Base-by-base conservation (phyloP, 2,113 vertebrate genomes). In the Poeciliopsis turrubarensis region DNA sequence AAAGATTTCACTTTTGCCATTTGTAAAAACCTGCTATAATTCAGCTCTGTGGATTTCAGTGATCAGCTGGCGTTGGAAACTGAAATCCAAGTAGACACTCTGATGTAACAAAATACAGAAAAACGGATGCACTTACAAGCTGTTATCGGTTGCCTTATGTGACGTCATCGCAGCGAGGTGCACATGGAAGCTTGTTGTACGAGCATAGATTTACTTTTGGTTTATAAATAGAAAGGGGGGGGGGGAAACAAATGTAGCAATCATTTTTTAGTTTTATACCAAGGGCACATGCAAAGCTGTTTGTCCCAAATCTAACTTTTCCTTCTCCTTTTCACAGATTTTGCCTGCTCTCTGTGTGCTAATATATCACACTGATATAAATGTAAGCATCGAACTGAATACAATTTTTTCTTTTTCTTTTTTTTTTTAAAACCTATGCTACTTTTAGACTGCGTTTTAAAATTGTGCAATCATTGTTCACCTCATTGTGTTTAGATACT, bases 301-400 rank as follows among this genome's bases (percentile, higher is more conserved):
- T 51, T 66, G 51, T 70, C 47, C 57, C 57, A n/a, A 68, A 57
- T 65, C 57, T 71, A 57, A 30, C 85, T 63, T 76, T 72, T 72
- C 69, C 91, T 88, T 41, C 5, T 15, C 39, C 39, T 80, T 61
- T 71, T 89, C 65, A 80, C 95, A 99, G 98, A 99, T 99, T 93
- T 95, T 99, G 86, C 98, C 98, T 67, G 98, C 98, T 74, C 95
- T 99, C 54, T 98, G 97, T 94, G 96, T 98, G 92, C 96, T 99
- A 86, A 99, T 99, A 95, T 98, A 99, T 90, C 98, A 99, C 92
- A 98, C 96, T 27, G 98, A 99, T 90, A 98, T 99, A 92, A 99
- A 99, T 31, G 98, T 99, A 94, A 99, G 98, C 98, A 94, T 84
- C 31, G 17, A n/a, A 51, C 61, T 10, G 5, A 22, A 29, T 37